Base-by-base conservation (phyloP, 2,888 invertebrate species). In the Macrostomum cliftonense region DNA sequence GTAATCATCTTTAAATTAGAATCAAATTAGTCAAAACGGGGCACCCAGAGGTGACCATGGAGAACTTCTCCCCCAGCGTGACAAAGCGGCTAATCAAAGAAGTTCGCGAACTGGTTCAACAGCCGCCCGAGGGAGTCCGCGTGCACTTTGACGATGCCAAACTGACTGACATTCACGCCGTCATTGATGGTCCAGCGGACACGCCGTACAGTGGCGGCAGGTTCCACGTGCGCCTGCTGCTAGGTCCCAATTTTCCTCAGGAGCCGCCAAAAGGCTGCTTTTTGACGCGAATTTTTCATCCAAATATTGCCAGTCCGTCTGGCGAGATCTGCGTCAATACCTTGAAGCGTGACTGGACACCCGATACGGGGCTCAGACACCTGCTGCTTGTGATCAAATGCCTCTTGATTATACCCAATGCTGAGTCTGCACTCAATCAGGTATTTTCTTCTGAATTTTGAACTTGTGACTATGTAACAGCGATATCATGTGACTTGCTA, bases 251-350 rank as follows among this genome's bases (percentile, higher is more conserved):
- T 70, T 93, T 87, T 71, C 91, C 91, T 12, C 77, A 80, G 60
- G 79, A 81, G 59, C 87, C 91, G 57, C 91, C 91, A 43, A 88
- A 88, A 73, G 89, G 73, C n/a, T 74, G 67, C 73, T 93, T 93
- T 72, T 75, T 87, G 54, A 93, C 91, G 48, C 86, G 84, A 76
- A 86, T 93, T 66, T 93, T 93, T 74, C 91, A 93, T 73, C 91
- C 91, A 21, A 93, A 93, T 75, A 89, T 93, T 59, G 82, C 89
- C 45, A 74, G 78, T 53, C 59, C 60, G 48, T 84, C 81, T 73
- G 91, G 91, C 53, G 89, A 89, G 73, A 91, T 93, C 64, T 93
- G 91, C 74, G 91, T 91, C 9, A 87, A 89, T 73, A 89, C 91
- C 52, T 76, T 93, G 54, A 85, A 86, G 72, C 87, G 83, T 73